Evolutionary conservation across 2,888 invertebrate genomes (phyloP), one percentile per base, ranked within the genome.

Genomic region (Melieria picta): DNA sequence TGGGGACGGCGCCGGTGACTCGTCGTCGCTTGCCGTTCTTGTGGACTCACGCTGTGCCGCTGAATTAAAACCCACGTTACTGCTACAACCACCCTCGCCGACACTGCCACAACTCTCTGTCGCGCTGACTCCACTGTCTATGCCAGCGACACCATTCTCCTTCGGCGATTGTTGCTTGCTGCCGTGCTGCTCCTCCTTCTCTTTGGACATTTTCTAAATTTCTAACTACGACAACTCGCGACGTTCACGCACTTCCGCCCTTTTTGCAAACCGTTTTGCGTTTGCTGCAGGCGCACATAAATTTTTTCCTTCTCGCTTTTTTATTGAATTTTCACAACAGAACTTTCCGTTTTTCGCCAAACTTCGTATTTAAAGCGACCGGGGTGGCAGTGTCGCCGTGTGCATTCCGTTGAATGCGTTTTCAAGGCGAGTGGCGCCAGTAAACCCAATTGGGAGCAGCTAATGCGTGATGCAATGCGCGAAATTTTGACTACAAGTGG

Each of bases 271-370:
- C 30, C 30, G 30, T 30, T 30, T 30, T 30, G 30, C 30, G 30
- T 30, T 30, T 30, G 30, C 30, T 30, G 30, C 30, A 30, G 30
- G 30, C 30, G 30, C 30, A 30, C 30, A 30, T 30, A 30, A 30
- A 30, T 30, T 30, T 30, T 30, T 30, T 3, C 30, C 30, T 30
- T 30, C 30, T 30, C 30, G 30, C 30, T n/a, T 52, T 30, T 42
- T 69, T 69, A 69, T 69, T 63, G 69, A 69, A 69, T 69, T 69
- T 69, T 47, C 69, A 62, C 69, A 63, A 62, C 13, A 69, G 6
- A 62, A 63, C n/a, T 60, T n/a, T 62, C 30, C 62, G 52, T 13
- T 63, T 69, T 46, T 69, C 62, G 16, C 45, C n/a, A 10, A 5
- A 55, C 46, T 68, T 61, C 61, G 60, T 56, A 11, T 60, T 52